Percentiles rank a stretch among this genome's conserved stretches.
Conservation (phyloP, 2,888 invertebrate species). For the Platerodrilus igneus region DNA sequence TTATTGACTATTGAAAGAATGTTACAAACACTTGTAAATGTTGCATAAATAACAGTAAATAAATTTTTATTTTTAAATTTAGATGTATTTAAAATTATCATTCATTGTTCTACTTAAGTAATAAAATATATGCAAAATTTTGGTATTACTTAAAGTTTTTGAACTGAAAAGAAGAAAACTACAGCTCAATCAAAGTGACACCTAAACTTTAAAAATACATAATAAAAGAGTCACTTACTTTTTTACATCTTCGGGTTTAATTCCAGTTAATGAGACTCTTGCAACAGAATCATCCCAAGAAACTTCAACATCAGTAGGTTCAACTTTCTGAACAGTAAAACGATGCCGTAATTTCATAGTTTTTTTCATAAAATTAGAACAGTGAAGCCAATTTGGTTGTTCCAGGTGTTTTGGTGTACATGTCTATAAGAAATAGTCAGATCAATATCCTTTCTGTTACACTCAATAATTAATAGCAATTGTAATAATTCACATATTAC, state of each 20-base stretch:
- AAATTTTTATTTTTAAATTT: too few species aligned
- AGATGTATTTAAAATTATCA: too few species aligned
- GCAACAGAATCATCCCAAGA: conserved; percentile 68
- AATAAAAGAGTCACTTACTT: conserved; percentile 41
- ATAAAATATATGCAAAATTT: too few species aligned
- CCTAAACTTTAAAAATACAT: conserved; percentile 2
- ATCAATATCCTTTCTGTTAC: conserved; percentile 5
- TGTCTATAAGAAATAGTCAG: conserved; percentile 41
- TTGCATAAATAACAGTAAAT: too few species aligned
- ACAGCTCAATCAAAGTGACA: conserved; percentile 6
- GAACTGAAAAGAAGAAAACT: too few species aligned
- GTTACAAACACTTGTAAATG: too few species aligned
- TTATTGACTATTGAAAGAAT: too few species aligned
- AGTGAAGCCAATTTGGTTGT: conserved; percentile 74
- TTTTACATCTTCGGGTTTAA: conserved; percentile 73
- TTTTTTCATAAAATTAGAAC: conserved; percentile 67
- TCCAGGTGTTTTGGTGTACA: conserved; percentile 60
- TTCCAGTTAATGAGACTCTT: conserved; percentile 62
- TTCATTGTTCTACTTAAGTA: too few species aligned
- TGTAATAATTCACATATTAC: too few species aligned
- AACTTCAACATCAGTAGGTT: conserved; percentile 75
- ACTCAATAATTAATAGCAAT: background rate
- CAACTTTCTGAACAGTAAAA: conserved; percentile 79
- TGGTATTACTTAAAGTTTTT: too few species aligned
- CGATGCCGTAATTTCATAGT: conserved; percentile 40